These are phyloP conservation scores for Pipistrellus nathusii DNA, from an alignment of 2,797 vertebrate species.

Conservation along the genomic window DNA sequence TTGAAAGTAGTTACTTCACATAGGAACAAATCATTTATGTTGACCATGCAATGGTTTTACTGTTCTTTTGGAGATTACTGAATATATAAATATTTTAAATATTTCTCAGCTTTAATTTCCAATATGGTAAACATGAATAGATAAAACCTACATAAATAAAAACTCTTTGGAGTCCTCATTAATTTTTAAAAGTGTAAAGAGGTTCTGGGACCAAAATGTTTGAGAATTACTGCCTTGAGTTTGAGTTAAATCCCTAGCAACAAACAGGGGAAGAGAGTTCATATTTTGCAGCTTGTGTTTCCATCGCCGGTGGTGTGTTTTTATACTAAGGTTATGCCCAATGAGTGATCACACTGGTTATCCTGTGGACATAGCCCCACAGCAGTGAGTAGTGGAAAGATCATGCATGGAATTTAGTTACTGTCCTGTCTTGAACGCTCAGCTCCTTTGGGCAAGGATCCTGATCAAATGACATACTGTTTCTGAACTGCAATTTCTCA, in stretches of 20 bases:
- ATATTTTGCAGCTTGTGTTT: background rate
- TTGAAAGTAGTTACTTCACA: conserved; percentile 4
- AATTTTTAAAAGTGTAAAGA: conserved; percentile 1
- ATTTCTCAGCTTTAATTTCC: conserved; percentile 58
- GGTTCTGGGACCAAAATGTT: background rate
- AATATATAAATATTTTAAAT: background rate
- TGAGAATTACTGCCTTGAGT: background rate
- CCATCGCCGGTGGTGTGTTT: background rate
- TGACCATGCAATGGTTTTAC: background rate
- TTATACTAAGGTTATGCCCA: background rate
- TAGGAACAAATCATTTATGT: background rate
- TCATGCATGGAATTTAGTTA: background rate
- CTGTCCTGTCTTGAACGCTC: background rate
- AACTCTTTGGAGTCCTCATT: background rate
- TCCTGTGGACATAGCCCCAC: background rate
- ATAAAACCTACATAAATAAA: conserved; percentile 27
- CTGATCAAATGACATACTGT: background rate
- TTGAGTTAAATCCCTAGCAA: background rate
- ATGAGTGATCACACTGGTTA: background rate
- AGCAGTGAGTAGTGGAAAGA: background rate
- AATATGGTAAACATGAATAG: background rate
- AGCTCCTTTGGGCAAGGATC: background rate
- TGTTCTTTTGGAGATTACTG: background rate
- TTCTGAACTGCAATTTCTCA: conserved; percentile 18
- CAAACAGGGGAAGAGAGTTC: background rate